Percentiles rank a stretch among this genome's conserved stretches.
Evolutionary conservation across 2,888 invertebrate genomes (phyloP).

Genomic region (Cenopis cana): DNA sequence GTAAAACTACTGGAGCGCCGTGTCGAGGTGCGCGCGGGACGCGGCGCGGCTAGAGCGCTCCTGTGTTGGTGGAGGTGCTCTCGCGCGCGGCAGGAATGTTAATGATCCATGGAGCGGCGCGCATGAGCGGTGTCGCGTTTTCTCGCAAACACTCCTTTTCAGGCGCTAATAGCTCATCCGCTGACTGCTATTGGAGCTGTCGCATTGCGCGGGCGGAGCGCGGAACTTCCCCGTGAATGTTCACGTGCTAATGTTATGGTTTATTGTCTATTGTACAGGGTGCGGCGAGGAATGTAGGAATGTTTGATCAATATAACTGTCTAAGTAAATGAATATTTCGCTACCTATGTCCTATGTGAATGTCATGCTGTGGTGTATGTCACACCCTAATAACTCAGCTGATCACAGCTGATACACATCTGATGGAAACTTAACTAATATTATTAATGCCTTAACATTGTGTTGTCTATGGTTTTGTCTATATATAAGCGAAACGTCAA

Average conservation of each 20-base stretch:
- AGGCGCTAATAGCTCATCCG: constrained; percentile 50
- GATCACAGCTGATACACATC: too few relatives aligned
- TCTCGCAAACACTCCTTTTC: constrained; percentile 55
- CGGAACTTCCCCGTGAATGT: constrained; percentile 46
- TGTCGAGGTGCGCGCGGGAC: not conserved
- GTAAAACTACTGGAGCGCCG: too few relatives aligned
- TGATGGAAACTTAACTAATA: too few relatives aligned
- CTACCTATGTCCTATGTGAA: not conserved
- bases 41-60: constrained; percentile 40
- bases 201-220: not conserved
- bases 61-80: constrained; percentile 54
- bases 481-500: too few relatives aligned
- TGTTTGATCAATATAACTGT: constrained; percentile 2
- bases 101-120: constrained; percentile 54
- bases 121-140: constrained; percentile 49
- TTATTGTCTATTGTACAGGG: constrained; percentile 33
- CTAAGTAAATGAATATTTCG: not conserved
- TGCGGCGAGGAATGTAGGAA: constrained; percentile 21
- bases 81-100: constrained; percentile 55
- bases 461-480: too few relatives aligned
- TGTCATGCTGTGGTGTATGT: too few relatives aligned
- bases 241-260: constrained; percentile 24
- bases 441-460: too few relatives aligned
- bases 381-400: too few relatives aligned
- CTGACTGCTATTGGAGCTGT: constrained; percentile 3